A percentile compares a stretch with the other conserved stretches of the same genome.
Conservation (phyloP, 2,888 invertebrate genomes). For the Litoditis marina region DNA sequence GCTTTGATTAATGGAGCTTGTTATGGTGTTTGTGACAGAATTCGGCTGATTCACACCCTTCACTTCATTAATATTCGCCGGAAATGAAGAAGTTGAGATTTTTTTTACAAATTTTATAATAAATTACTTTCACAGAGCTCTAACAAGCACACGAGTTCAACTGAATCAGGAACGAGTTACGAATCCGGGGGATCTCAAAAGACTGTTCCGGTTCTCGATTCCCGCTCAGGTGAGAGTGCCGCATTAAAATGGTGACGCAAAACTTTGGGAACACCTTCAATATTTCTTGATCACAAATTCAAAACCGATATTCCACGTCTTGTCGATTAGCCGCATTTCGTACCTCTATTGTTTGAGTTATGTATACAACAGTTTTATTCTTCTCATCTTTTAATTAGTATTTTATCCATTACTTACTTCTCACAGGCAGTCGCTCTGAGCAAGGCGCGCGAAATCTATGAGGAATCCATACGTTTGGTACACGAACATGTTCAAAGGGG, state of each 20-base stretch:
- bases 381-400: background rate
- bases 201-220: conserved; percentile 33
- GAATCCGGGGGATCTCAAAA: conserved; percentile 34
- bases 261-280: no score
- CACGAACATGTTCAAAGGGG: conserved; percentile 73
- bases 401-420: conserved; percentile 14
- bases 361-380: no score
- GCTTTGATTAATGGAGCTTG: no score
- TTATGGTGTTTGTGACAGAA: no score
- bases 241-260: no score
- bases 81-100: no score
- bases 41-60: no score
- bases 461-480: conserved; percentile 83
- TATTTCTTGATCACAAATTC: no score
- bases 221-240: conserved; percentile 29
- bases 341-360: background rate
- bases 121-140: conserved; percentile 23
- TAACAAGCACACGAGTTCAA: conserved; percentile 33
- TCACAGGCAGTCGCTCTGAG: conserved; percentile 81
- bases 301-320: no score
- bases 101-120: no score
- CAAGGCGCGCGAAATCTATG: conserved; percentile 90
- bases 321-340: background rate
- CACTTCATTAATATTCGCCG: no score
- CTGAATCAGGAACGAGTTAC: conserved; percentile 32